Base-by-base conservation (phyloP, 1,140 invertebrate species). In the Drosophila micromelanica region DNA sequence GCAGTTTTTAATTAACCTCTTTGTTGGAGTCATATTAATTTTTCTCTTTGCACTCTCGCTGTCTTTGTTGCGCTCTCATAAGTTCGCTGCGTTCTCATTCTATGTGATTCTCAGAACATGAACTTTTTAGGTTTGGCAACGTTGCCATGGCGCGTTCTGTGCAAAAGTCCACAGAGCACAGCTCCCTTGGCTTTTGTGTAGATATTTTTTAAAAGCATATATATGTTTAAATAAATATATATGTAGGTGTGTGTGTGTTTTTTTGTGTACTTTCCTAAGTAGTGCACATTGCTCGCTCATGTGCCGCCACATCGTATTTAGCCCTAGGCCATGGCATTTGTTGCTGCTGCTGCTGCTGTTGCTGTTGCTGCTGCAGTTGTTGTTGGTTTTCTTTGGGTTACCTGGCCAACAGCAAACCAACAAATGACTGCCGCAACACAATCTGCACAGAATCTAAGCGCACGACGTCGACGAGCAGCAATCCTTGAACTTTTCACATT, bases 401-500 rank as follows among this genome's bases (percentile, higher is more conserved):
- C 80, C 80, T 84, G 79, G 71, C 57, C 59, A 81, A 49, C 46
- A 46, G 38, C 35, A 35, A 60, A 65, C 40, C 46, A 60, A 60
- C 70, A 76, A 77, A 74, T 67, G 59, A 70, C 71, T 64, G 60
- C 63, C 40, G 62, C 72, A 73, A 60, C 52, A 56, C 54, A 56
- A 85, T 80, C 80, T 73, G 67, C 62, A 77, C 59, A 75, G 62
- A 45, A 81, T 87, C 82, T 89, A 86, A 77, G 72, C 78, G 61
- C 80, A 86, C 81, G 80, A 75, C 67, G 35, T 15, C 45, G 35
- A 38, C 49, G 72, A 59, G 73, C 56, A 54, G 81, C 81, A 86
- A 76, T 87, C 82, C 75, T 87, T 86, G 82, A 87, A 86, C 82
- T 87, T 81, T 87, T 86, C 78, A 68, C 82, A 78, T 76, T 87